Conservation (phyloP, 1,140 invertebrate genomes). For the Batillaria attramentaria region DNA sequence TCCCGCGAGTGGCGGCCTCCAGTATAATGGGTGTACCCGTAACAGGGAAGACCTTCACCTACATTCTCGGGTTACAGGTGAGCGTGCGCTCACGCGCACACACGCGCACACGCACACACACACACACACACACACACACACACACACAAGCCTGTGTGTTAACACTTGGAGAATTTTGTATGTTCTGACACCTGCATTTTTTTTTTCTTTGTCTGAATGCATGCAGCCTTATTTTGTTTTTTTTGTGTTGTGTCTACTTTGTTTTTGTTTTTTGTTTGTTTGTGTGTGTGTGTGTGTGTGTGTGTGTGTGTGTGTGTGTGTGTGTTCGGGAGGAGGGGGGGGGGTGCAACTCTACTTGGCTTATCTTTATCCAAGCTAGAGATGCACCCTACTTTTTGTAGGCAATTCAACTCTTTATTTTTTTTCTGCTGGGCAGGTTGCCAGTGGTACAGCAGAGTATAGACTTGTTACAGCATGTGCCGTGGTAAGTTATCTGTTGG, state of each 20-base stretch:
- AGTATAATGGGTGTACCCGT: slow-evolving; percentile 74
- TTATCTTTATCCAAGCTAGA: too few species aligned
- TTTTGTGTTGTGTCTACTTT: too few species aligned
- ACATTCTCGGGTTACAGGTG: slow-evolving; percentile 75
- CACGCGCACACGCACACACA: too few species aligned
- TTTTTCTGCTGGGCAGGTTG: slow-evolving; percentile 45
- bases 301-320: background rate
- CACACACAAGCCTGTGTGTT: too few species aligned
- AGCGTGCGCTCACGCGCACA: slow-evolving; percentile 21
- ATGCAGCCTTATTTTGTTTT: too few species aligned
- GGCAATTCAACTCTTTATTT: too few species aligned
- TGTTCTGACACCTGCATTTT: slow-evolving; percentile 7
- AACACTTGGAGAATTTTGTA: too few species aligned
- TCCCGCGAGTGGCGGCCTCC: slow-evolving; percentile 74
- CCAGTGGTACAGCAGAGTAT: slow-evolving; percentile 53
- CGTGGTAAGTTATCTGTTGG: slow-evolving; percentile 58
- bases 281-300: background rate
- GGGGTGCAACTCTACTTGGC: too few species aligned
- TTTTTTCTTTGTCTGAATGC: too few species aligned
- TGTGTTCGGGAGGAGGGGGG: too few species aligned
- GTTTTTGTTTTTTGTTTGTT: background rate
- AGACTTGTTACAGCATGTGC: slow-evolving; percentile 54
- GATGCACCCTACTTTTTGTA: too few species aligned
- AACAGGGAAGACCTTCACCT: slow-evolving; percentile 76
- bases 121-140: too few species aligned